phyloP scores from a whole-genome alignment of 2,888 invertebrate genomes.

The Galeruca laticollis region DNA sequence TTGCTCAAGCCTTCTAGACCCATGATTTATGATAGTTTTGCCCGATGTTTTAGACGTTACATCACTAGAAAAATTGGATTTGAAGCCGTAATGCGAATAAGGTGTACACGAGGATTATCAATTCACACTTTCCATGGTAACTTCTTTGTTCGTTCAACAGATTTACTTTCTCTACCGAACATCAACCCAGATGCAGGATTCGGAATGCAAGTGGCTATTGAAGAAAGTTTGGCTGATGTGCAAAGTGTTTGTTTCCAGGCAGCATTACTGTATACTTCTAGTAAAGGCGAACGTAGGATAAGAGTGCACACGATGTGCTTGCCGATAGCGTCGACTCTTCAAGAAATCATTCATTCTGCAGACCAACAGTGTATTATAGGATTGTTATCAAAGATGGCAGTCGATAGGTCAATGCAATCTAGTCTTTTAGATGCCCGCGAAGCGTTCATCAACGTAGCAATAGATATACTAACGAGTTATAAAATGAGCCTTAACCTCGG shows the following conservation, averaged over 20 bases:
- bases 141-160: slow-evolving; percentile 98
- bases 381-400: slow-evolving; percentile 96
- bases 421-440: slow-evolving; percentile 94
- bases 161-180: slow-evolving; percentile 94
- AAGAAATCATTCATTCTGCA: slow-evolving; percentile 89
- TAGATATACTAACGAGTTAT: slow-evolving; percentile 87
- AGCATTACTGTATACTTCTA: slow-evolving; percentile 95
- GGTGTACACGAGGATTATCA: slow-evolving; percentile 92
- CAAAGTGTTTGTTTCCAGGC: slow-evolving; percentile 97
- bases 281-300: slow-evolving; percentile 93
- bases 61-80: slow-evolving; percentile 97
- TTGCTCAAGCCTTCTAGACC: slow-evolving; percentile 81
- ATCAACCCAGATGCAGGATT: slow-evolving; percentile 98
- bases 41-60: slow-evolving; percentile 85
- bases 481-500: slow-evolving; percentile 76
- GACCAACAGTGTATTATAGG: slow-evolving; percentile 95
- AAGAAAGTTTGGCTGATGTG: slow-evolving; percentile 88
- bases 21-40: slow-evolving; percentile 80
- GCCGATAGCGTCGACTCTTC: slow-evolving; percentile 86
- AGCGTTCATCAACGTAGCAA: slow-evolving; percentile 94
- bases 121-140: slow-evolving; percentile 99
- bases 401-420: slow-evolving; percentile 88
- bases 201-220: slow-evolving; percentile 97
- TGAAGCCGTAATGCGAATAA: slow-evolving; percentile 97
- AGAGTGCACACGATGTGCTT: slow-evolving; percentile 97